phyloP scores from a whole-genome alignment of 1,140 invertebrate species.

The Conus betulinus region DNA sequence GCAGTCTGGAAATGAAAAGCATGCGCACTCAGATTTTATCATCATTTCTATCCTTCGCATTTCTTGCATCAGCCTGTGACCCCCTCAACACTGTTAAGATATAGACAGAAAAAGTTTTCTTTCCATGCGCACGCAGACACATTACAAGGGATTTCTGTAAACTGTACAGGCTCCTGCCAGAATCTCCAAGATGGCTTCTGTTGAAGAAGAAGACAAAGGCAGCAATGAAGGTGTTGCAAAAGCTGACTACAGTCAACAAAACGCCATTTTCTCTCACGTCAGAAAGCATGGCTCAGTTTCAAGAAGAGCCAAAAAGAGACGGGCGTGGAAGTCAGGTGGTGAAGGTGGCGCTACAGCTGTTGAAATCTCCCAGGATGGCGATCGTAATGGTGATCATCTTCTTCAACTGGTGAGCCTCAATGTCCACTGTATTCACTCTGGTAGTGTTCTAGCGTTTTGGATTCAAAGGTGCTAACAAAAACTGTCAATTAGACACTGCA shows the following conservation, averaged over 20 bases:
- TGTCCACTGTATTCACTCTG: background rate
- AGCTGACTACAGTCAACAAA: background rate
- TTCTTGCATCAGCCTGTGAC: too few relatives aligned
- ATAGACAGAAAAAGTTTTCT: too few relatives aligned
- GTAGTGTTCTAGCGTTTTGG: too few relatives aligned
- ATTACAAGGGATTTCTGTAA: background rate
- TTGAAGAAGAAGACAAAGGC: background rate
- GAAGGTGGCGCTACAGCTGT: conserved; percentile 63
- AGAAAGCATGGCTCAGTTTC: conserved; percentile 6
- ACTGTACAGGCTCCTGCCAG: conserved; percentile 11
- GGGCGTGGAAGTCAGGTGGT: background rate
- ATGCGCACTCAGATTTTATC: too few relatives aligned
- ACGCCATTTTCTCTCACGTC: background rate
- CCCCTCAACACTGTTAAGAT: too few relatives aligned
- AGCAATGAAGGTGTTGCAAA: background rate
- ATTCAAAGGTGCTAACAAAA: too few relatives aligned
- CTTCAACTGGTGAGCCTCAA: conserved; percentile 50
- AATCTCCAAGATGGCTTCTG: conserved; percentile 17
- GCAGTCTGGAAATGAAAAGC: too few relatives aligned
- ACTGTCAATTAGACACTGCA: too few relatives aligned
- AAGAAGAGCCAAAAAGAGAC: background rate
- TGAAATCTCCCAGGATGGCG: conserved; percentile 36
- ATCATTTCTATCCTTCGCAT: too few relatives aligned
- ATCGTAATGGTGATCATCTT: conserved; percentile 48
- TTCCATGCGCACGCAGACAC: too few relatives aligned